Percentiles rank a stretch among this genome's conserved stretches.
Conservation (phyloP, 2,797 vertebrate genomes). For the Alouatta caraya region DNA sequence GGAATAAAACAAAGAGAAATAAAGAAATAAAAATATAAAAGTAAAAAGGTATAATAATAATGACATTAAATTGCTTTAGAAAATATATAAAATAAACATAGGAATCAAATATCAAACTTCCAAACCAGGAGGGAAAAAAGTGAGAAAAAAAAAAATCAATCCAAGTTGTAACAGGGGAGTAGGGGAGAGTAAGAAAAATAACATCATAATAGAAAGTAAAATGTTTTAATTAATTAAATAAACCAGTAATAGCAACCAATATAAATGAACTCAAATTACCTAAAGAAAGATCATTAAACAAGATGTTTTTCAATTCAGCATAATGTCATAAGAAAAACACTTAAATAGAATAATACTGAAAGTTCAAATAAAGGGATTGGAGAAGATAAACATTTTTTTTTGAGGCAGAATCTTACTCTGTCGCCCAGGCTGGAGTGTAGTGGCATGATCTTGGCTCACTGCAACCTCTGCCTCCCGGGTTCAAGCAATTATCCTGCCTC, state of each 20-base stretch:
- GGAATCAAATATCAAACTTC: not conserved
- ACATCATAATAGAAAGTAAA: not conserved
- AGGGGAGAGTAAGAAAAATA: not conserved
- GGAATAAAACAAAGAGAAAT: not conserved
- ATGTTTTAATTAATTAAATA: not conserved
- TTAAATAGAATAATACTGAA: not conserved
- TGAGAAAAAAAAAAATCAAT: not conserved
- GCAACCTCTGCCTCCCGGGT: not conserved
- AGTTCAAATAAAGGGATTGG: not conserved
- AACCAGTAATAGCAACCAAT: not conserved
- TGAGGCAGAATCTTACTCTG: not conserved
- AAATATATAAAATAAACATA: not conserved
- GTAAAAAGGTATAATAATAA: not conserved
- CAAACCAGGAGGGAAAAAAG: not conserved
- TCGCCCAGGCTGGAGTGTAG: not conserved
- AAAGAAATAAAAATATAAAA: constrained; percentile 2
- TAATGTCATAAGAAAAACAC: not conserved
- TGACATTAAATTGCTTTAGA: not conserved
- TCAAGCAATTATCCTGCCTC: not conserved
- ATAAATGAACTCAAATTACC: not conserved
- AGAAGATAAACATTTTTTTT: not conserved
- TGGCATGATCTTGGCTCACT: not conserved
- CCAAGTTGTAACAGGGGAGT: not conserved
- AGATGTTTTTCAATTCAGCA: not conserved
- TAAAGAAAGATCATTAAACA: not conserved